Evolutionary conservation across 2,797 vertebrate species (phyloP).

Genomic region (Pseudochaenichthys georgianus): DNA sequence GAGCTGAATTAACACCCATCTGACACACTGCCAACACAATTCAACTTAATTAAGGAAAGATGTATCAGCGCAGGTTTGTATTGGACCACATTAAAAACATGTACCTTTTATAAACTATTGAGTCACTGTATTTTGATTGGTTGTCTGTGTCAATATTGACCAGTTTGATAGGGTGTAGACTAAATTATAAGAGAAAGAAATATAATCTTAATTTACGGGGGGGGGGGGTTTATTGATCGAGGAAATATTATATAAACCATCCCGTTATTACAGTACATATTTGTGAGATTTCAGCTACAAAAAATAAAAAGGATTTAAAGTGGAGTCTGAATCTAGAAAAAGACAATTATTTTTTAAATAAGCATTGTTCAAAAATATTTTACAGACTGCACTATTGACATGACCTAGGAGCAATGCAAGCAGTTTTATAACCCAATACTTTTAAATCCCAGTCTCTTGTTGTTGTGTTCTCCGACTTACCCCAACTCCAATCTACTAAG

Average conservation of each 20-base stretch:
- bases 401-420: neutral
- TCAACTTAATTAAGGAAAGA: neutral
- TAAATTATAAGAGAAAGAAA: conserved; percentile 2
- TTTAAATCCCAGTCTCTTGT: conserved; percentile 22
- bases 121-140: conserved; percentile 11
- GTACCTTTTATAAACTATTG: neutral
- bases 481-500: conserved; percentile 25
- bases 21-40: conserved; percentile 12
- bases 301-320: neutral
- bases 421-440: conserved; percentile 27
- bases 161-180: neutral
- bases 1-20: neutral
- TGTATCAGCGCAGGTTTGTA: neutral
- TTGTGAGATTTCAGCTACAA: neutral
- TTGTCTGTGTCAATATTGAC: conserved; percentile 7
- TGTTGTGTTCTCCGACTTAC: conserved; percentile 30
- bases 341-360: conserved; percentile 10
- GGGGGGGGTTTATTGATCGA: too few relatives aligned
- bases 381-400: conserved; percentile 1
- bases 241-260: neutral
- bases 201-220: neutral
- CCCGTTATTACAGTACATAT: neutral
- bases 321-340: neutral
- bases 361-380: neutral
- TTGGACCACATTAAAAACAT: neutral